Evolutionary conservation across 1,140 invertebrate species (phyloP), one percentile per base, ranked within the genome.

Genomic region (Ceratosolen fusciceps): DNA sequence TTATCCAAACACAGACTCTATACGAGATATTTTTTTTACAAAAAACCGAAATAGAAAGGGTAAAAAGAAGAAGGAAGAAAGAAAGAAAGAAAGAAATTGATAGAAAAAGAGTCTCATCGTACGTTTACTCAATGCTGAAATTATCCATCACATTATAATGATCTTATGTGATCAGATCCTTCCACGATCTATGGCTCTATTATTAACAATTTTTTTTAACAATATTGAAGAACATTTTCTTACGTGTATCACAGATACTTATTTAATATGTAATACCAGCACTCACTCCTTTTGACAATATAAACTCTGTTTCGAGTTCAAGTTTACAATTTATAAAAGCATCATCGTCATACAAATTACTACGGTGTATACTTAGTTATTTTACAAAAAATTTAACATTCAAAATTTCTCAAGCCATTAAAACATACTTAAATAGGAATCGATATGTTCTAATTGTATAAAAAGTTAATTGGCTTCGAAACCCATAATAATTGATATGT

Each of bases 1-100:
- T 56, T 74, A 79, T 79, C 58, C 60, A 68, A 74, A 79, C 37
- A 37, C 70, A 79, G 77, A 71, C 26, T 52, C 52, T 56, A 79
- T 0, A 68, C 3, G 10, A 62, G 34, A 71, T n/a, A n/a, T 52
- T 49, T 70, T 77, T 76, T 79, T 67, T 74, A 74, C 77, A 79
- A 74, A 68, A 74, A 74, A 65, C 4, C 52, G 56, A 74, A 67
- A 43, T 43, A 43, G 39, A 43, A 7, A 43, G n/a, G 39, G 12
- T 43, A 43, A 12, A 43, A 7, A 43, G 39, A 43, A 47, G 19
- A 21, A 19, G n/a, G n/a, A 14, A 74, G 12, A 24, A 19, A 54
- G 65, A 70, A 34, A 68, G 24, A 71, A 34, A 80, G 62, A 68
- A 47, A 26, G 24, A 19, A 26, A 73, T 8, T 16, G 21, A 67